Evolutionary conservation across 2,113 vertebrate genomes (phyloP).

Genomic region (Caracal caracal): DNA sequence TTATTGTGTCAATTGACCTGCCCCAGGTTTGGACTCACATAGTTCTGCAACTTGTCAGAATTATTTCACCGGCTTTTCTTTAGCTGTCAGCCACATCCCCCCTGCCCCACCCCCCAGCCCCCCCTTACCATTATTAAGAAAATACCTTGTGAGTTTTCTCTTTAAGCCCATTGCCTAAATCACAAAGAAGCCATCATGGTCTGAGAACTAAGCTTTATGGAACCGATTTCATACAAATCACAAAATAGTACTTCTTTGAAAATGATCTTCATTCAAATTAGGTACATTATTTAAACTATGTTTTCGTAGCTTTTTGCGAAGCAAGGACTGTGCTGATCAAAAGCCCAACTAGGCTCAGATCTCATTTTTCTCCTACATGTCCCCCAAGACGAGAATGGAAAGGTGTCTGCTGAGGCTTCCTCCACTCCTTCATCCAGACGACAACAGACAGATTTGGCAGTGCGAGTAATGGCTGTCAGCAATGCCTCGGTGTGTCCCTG

Average conservation of each 20-base stretch:
- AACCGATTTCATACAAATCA: background rate
- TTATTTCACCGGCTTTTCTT: constrained; percentile 33
- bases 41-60: constrained; percentile 40
- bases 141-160: background rate
- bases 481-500: background rate
- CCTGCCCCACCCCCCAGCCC: background rate
- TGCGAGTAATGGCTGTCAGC: background rate
- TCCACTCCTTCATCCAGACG: background rate
- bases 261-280: background rate
- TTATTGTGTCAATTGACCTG: background rate
- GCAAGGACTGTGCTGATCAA: background rate
- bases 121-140: background rate
- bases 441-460: background rate
- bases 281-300: background rate
- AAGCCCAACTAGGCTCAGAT: background rate
- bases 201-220: background rate
- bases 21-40: background rate
- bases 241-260: background rate
- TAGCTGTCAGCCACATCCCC: background rate
- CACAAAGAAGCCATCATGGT: background rate
- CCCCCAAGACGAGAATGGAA: background rate
- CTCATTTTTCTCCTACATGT: background rate
- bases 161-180: constrained; percentile 19
- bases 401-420: background rate
- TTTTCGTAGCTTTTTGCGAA: background rate